These are phyloP conservation scores for Drosophila micromelanica DNA, from an alignment of 1,140 invertebrate genomes.

Conservation along the genomic window DNA sequence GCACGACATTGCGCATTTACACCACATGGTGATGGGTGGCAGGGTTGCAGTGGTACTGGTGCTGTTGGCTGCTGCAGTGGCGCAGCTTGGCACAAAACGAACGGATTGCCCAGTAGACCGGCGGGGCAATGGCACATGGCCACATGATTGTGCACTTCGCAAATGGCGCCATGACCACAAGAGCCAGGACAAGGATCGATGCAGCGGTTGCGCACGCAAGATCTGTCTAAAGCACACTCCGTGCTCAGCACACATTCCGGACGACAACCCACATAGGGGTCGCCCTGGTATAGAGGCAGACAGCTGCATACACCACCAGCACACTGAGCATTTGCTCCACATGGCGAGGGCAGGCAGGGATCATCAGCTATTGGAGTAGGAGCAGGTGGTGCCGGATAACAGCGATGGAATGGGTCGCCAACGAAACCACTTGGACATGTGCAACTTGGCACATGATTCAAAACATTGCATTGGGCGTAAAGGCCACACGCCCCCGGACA, in stretches of 20 bases:
- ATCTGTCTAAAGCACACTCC: conserved; percentile 90
- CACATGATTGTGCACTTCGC: conserved; percentile 90
- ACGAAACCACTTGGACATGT: conserved; percentile 88
- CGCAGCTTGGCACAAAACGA: conserved; percentile 60
- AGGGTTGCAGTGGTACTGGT: conserved; percentile 84
- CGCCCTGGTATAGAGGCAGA: conserved; percentile 90
- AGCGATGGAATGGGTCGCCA: conserved; percentile 88
- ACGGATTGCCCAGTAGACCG: conserved; percentile 74
- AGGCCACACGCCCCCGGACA: conserved; percentile 92
- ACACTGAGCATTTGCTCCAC: conserved; percentile 91
- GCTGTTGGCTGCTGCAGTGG: conserved; percentile 81
- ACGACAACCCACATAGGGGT: conserved; percentile 89
- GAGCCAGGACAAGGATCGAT: conserved; percentile 90
- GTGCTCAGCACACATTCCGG: conserved; percentile 94
- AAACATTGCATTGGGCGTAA: conserved; percentile 90
- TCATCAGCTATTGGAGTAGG: conserved; percentile 87
- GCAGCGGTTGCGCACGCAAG: conserved; percentile 90
- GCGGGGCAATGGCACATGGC: conserved; percentile 72
- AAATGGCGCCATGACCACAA: conserved; percentile 89
- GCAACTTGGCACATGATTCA: conserved; percentile 91
- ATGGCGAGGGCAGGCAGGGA: conserved; percentile 90
- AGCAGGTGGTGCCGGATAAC: conserved; percentile 84
- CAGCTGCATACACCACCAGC: conserved; percentile 85
- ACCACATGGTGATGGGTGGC: conserved; percentile 87
- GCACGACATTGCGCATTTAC: conserved; percentile 86